Evolutionary conservation across 1,140 invertebrate species (phyloP).

Genomic region (Hycleus phaleratus): DNA sequence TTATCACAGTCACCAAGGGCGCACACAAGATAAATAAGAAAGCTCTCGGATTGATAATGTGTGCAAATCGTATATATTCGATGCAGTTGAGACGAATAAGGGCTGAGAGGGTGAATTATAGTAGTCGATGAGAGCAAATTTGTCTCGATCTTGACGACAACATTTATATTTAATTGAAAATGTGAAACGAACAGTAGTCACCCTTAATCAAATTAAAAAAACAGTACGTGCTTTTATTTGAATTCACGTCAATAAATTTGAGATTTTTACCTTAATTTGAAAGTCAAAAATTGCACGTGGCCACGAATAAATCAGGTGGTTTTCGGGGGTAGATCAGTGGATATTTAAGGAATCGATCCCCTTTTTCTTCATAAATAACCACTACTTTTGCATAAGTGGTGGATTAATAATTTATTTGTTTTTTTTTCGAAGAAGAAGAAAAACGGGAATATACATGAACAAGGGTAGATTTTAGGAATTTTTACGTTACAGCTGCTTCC

Average conservation of each 20-base stretch:
- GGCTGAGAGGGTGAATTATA: not conserved
- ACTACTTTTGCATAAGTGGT: slow-evolving; percentile 7
- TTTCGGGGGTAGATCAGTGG: too few species aligned
- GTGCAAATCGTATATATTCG: slow-evolving; percentile 3
- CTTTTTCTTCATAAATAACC: not conserved
- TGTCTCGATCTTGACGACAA: not conserved
- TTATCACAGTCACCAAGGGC: not conserved
- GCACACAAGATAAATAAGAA: slow-evolving; percentile 7
- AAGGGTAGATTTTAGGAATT: not conserved
- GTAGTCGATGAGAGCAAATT: not conserved
- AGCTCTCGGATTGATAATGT: slow-evolving; percentile 5
- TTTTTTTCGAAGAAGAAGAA: not conserved
- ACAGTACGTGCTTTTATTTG: not conserved
- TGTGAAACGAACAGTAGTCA: too few species aligned
- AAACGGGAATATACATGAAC: not conserved
- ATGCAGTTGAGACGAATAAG: not conserved
- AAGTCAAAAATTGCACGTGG: slow-evolving; percentile 2
- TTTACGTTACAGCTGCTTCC: slow-evolving; percentile 20
- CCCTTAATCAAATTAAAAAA: not conserved
- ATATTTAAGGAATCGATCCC: not conserved
- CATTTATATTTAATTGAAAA: not conserved
- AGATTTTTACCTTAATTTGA: not conserved
- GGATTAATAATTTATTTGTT: slow-evolving; percentile 19
- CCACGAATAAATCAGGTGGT: not conserved
- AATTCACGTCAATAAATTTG: not conserved